phyloP scores from a whole-genome alignment of 2,113 vertebrate genomes.

The Chionis minor region DNA sequence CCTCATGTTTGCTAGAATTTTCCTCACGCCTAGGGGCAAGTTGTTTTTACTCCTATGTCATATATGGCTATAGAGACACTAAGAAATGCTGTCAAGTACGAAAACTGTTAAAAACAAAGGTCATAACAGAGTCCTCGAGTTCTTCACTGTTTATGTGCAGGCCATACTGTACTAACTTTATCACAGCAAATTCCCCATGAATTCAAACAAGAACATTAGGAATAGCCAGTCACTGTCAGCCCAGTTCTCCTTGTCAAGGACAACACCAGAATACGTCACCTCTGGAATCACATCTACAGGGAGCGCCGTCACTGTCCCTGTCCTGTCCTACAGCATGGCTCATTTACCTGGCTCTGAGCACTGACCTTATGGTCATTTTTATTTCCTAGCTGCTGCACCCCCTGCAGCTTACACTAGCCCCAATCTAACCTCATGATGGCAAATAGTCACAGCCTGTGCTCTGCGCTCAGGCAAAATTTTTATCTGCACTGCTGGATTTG shows the following conservation, averaged over 20 bases:
- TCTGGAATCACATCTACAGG: not conserved
- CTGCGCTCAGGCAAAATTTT: not conserved
- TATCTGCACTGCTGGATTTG: not conserved
- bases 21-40: not conserved
- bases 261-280: not conserved
- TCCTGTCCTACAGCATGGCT: not conserved
- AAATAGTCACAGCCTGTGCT: not conserved
- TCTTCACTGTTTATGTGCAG: not conserved
- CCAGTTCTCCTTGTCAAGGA: not conserved
- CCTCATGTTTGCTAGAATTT: fast-evolving
- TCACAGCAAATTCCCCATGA: not conserved
- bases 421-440: not conserved
- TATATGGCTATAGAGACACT: not conserved
- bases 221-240: not conserved
- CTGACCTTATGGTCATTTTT: not conserved
- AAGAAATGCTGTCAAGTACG: not conserved
- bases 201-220: not conserved
- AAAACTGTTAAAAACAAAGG: not conserved
- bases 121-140: not conserved
- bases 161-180: not conserved
- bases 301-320: not conserved
- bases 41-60: not conserved
- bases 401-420: not conserved
- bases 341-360: not conserved
- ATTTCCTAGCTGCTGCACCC: not conserved